Evolutionary conservation across 2,888 invertebrate genomes (phyloP).

Genomic region (Tortrix viridana): DNA sequence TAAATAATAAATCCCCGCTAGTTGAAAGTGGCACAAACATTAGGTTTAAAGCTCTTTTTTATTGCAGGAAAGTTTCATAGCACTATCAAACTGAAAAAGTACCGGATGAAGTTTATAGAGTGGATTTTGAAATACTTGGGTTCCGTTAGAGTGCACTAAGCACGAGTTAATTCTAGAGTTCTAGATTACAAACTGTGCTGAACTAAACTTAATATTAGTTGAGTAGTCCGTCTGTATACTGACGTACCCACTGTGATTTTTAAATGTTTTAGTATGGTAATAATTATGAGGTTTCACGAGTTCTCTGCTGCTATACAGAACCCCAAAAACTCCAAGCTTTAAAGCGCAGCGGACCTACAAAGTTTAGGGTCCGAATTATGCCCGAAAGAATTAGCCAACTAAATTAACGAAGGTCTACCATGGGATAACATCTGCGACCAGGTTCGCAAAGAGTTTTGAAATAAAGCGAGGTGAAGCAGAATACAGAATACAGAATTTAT

Average conservation of each 20-base stretch:
- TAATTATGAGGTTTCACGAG: background rate
- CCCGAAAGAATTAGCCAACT: conserved; percentile 23
- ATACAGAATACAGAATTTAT: too few relatives aligned
- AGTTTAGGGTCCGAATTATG: conserved; percentile 21
- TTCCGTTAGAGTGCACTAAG: background rate
- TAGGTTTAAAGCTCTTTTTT: conserved; percentile 8
- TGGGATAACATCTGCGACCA: conserved; percentile 9
- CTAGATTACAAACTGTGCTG: too few relatives aligned
- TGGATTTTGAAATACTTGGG: background rate
- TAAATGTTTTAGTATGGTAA: too few relatives aligned
- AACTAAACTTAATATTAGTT: too few relatives aligned
- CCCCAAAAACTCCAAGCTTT: conserved; percentile 13
- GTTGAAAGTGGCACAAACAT: background rate
- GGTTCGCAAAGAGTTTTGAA: background rate
- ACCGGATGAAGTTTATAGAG: background rate
- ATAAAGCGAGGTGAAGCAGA: background rate
- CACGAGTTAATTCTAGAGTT: background rate
- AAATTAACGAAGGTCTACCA: conserved; percentile 24
- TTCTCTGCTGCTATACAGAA: background rate
- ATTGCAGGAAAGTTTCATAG: conserved; percentile 8
- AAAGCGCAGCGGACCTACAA: conserved; percentile 5
- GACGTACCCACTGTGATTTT: too few relatives aligned
- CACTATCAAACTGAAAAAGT: conserved; percentile 5
- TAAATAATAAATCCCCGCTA: background rate
- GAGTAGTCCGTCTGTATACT: too few relatives aligned